Percentiles rank a stretch among this genome's conserved stretches.
Evolutionary conservation across 1,140 invertebrate genomes (phyloP).

Genomic region (Euglossa dilemma): DNA sequence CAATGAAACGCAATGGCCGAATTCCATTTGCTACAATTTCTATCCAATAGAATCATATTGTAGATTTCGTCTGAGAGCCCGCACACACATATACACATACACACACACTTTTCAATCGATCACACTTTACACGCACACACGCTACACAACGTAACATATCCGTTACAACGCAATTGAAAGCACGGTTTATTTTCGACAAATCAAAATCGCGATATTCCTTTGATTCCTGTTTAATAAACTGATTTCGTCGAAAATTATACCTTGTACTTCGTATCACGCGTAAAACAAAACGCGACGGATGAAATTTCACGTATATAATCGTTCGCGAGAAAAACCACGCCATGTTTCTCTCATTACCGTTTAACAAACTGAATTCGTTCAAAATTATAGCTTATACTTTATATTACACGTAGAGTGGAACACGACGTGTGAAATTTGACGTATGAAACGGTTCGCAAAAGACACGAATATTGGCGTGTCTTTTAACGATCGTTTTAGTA

Average conservation of each 20-base stretch:
- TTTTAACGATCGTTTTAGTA: neutral
- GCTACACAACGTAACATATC: neutral
- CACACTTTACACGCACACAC: neutral
- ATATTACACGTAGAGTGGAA: too few species aligned
- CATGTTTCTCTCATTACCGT: too few species aligned
- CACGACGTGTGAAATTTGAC: neutral
- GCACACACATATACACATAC: too few species aligned
- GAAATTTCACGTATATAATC: too few species aligned
- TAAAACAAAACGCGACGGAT: too few species aligned
- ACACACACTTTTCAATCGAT: neutral
- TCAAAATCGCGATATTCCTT: neutral
- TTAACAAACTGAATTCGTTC: too few species aligned
- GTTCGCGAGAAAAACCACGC: too few species aligned
- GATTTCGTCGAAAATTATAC: too few species aligned
- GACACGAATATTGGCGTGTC: neutral
- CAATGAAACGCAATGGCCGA: neutral
- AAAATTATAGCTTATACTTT: too few species aligned
- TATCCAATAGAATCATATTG: neutral
- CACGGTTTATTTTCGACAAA: neutral
- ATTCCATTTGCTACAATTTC: neutral
- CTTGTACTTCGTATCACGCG: too few species aligned
- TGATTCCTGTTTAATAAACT: neutral
- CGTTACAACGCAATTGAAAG: neutral
- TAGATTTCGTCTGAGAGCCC: neutral
- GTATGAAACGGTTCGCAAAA: neutral